phyloP scores from a whole-genome alignment of 2,113 vertebrate genomes.

The Sylvilagus bachmani region DNA sequence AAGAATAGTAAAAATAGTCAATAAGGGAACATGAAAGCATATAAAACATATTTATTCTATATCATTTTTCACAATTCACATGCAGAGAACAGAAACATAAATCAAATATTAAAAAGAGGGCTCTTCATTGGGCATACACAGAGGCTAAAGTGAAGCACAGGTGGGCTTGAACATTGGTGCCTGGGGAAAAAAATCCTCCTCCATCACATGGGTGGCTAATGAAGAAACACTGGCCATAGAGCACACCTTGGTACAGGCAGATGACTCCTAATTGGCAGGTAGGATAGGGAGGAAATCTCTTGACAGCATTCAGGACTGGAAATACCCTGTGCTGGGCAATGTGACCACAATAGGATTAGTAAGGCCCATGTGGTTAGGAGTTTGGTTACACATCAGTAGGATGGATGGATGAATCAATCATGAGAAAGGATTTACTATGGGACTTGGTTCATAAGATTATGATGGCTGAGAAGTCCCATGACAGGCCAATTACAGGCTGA shows the following conservation, averaged over 20 bases:
- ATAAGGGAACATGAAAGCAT: not conserved
- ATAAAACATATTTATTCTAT: not conserved
- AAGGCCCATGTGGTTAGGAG: not conserved
- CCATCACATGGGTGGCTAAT: not conserved
- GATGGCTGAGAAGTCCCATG: too few relatives aligned
- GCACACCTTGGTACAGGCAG: not conserved
- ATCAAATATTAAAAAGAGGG: not conserved
- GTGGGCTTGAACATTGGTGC: not conserved
- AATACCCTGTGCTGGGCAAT: not conserved
- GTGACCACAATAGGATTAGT: accelerated
- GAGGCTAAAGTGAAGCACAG: not conserved
- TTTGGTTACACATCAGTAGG: not conserved
- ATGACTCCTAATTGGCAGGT: not conserved
- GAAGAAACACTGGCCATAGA: not conserved
- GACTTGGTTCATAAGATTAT: too few relatives aligned
- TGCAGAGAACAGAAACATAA: constrained; percentile 29
- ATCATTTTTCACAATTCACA: not conserved
- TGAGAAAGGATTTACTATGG: too few relatives aligned
- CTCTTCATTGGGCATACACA: not conserved
- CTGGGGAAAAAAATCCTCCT: not conserved
- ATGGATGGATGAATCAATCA: too few relatives aligned
- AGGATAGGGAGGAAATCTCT: not conserved
- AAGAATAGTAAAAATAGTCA: not conserved
- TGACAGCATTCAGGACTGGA: not conserved
- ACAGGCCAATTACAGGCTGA: too few relatives aligned